Percentiles rank a stretch among this genome's conserved stretches.
phyloP scores from a whole-genome alignment of 2,113 vertebrate species.

The Talpa occidentalis region DNA sequence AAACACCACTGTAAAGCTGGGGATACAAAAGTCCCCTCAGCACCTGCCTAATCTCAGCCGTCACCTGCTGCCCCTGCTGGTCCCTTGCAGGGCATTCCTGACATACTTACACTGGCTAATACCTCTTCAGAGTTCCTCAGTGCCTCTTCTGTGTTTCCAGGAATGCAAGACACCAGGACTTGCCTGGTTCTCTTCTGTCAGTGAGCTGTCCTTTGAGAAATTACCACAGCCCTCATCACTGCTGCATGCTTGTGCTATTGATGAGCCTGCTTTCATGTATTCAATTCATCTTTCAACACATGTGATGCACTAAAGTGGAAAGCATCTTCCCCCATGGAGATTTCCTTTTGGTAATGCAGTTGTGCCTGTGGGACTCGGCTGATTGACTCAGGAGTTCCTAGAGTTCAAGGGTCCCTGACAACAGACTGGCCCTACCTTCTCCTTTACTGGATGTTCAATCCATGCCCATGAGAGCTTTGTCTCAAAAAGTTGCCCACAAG shows the following conservation, averaged over 20 bases:
- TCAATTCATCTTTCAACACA: neutral
- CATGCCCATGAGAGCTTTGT: neutral
- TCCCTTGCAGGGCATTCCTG: neutral
- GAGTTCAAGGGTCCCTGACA: neutral
- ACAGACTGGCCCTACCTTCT: neutral
- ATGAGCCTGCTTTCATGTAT: neutral
- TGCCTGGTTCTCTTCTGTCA: neutral
- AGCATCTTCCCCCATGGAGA: neutral
- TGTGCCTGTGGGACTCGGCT: neutral
- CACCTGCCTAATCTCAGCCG: neutral
- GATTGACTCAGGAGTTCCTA: neutral
- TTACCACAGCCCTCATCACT: neutral
- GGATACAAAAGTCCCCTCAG: neutral
- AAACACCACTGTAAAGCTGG: neutral
- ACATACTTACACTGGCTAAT: neutral
- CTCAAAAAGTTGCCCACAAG: neutral
- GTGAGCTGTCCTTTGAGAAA: neutral
- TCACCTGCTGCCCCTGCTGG: neutral
- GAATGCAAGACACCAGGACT: neutral
- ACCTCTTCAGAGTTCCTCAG: neutral
- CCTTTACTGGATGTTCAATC: neutral
- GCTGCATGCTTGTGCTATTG: neutral
- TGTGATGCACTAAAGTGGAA: neutral
- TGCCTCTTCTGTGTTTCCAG: neutral
- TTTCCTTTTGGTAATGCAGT: neutral